These are phyloP conservation scores for Fulica atra DNA, from an alignment of 2,113 vertebrate genomes.

Conservation along the genomic window DNA sequence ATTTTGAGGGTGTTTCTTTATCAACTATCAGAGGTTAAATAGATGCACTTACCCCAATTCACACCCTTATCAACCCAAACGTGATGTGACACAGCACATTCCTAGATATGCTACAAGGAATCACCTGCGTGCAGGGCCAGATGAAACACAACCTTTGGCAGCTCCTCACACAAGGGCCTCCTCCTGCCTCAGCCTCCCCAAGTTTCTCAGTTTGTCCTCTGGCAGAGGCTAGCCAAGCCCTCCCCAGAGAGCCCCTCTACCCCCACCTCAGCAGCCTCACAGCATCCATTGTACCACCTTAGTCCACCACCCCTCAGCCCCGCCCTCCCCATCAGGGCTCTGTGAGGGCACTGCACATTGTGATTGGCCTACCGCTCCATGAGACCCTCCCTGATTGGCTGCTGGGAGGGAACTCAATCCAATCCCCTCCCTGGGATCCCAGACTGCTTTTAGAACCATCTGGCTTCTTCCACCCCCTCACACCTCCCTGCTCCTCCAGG, in stretches of 20 bases:
- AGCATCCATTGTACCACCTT: fast-evolving
- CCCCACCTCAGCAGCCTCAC: background rate
- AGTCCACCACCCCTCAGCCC: background rate
- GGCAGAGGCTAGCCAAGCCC: background rate
- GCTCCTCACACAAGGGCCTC: fast-evolving
- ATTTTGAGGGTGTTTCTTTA: background rate
- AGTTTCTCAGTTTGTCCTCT: fast-evolving
- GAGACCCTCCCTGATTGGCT: fast-evolving
- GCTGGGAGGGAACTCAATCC: fast-evolving
- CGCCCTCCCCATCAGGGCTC: background rate
- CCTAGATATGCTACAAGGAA: fast-evolving
- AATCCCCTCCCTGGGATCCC: fast-evolving
- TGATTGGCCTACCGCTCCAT: fast-evolving
- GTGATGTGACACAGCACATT: fast-evolving
- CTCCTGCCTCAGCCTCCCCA: no score
- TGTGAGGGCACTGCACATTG: fast-evolving
- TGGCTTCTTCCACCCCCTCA: background rate
- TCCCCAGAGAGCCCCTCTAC: fast-evolving
- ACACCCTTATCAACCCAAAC: no score
- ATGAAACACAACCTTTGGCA: fast-evolving
- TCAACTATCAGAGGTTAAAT: background rate
- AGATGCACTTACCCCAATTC: background rate
- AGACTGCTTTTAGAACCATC: background rate
- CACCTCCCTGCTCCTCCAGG: no score
- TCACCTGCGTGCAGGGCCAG: fast-evolving